Evolutionary conservation across 2,113 vertebrate genomes (phyloP).

Genomic region (Urocolius indicus): DNA sequence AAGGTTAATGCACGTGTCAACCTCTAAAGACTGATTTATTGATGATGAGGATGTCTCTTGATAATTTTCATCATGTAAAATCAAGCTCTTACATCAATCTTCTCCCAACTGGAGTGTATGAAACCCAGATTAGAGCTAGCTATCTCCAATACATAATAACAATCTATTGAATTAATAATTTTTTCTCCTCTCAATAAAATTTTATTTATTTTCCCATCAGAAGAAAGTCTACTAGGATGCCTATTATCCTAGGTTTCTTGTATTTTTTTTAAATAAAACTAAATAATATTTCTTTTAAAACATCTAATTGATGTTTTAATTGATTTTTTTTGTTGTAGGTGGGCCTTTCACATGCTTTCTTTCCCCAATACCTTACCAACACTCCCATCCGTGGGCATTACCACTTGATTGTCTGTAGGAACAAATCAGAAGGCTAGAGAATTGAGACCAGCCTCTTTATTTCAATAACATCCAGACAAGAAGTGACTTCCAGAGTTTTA

Average conservation of each 20-base stretch:
- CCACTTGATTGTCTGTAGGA: not conserved
- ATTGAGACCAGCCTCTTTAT: not conserved
- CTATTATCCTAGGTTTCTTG: not conserved
- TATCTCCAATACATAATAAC: not conserved
- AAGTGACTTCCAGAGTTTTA: not conserved
- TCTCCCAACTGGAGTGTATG: not conserved
- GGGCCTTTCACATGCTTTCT: not conserved
- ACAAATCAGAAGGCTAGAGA: not conserved
- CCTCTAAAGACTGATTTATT: not conserved
- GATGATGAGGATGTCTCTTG: not conserved
- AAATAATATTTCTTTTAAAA: not conserved
- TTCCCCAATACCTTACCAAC: not conserved
- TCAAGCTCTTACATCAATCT: not conserved
- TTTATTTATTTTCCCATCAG: not conserved
- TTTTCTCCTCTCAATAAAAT: not conserved
- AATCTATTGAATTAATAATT: not conserved
- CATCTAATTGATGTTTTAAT: not conserved
- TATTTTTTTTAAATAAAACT: not conserved
- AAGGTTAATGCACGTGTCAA: not conserved
- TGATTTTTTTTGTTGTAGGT: not conserved
- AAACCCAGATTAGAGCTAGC: not conserved
- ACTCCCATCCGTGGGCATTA: not conserved
- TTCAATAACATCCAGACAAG: not conserved
- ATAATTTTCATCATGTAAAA: not conserved
- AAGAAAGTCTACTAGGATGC: not conserved